Evolutionary conservation across 2,888 invertebrate species (phyloP), one percentile per base, ranked within the genome.

Genomic region (Sarcophaga subvicina): DNA sequence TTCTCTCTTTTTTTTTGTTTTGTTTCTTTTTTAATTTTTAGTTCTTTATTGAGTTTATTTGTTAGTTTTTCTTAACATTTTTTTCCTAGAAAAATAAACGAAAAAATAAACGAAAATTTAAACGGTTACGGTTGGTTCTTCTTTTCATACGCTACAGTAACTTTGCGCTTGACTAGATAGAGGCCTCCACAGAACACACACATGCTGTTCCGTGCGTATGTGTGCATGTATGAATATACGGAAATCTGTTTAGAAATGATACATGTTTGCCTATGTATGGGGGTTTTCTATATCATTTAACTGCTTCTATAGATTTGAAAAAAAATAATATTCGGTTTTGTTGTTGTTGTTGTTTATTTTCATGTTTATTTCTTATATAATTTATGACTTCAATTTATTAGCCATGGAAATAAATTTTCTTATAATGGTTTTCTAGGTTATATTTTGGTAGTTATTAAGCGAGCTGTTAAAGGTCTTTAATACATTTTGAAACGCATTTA

Each of bases 131-230:
- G 78, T 83, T 78, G 83, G 69, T 80, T 71, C 45, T 37, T 83
- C 66, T 87, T 87, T 75, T 83, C 73, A 66, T 76, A 76, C 70
- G 81, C 73, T 83, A 84, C 80, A 81, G 78, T 83, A 81, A 76
- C 80, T 87, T 84, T 81, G 78, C 87, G 87, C 81, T 81, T 87
- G 71, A 87, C 45, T 87, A 76, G 75, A 78, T 87, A 81, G 81
- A 79, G 66, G 45, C 78, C 20, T 83, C 73, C 14, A 71, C 49
- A n/a, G 49, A 54, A 72, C 22, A 75, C 20, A 54, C 62, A 37
- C 1, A 22, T 63, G 72, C 37, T 10, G 0, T 37, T 6, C 37
- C 37, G 6, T 37, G 37, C 37, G 37, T 37, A 6, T 37, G 37
- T 37, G 8, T 37, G 37, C 8, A 37, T 37, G 10, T 1, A 37